These are phyloP conservation scores for Panulirus ornatus DNA, from an alignment of 1,140 invertebrate species.

Conservation along the genomic window DNA sequence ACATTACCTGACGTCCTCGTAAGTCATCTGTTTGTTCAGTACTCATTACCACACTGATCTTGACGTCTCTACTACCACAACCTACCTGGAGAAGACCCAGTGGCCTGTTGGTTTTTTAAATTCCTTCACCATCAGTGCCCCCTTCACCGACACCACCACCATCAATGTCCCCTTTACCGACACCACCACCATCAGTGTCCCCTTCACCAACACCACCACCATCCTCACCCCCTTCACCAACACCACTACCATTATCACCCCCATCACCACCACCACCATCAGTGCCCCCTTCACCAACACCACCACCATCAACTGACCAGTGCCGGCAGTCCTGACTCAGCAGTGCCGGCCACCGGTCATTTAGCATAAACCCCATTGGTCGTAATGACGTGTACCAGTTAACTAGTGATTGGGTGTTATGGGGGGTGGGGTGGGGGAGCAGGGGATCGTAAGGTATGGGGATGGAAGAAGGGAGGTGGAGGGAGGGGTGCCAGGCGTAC, in stretches of 20 bases:
- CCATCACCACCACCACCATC: background rate
- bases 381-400: constrained; percentile 65
- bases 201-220: constrained; percentile 20
- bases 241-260: constrained; percentile 5
- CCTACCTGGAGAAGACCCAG: background rate
- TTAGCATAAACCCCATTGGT: constrained; percentile 56
- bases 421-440: constrained; percentile 3
- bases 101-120: too few species aligned
- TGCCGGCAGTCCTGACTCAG: constrained; percentile 31
- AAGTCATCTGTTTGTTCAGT: too few species aligned
- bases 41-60: too few species aligned
- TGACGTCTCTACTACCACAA: background rate
- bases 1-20: too few species aligned
- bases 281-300: background rate
- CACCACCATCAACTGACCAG: background rate
- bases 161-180: background rate
- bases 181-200: background rate
- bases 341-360: constrained; percentile 21
- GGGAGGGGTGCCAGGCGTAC: background rate
- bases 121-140: background rate
- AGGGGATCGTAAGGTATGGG: background rate
- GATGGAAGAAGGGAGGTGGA: background rate
- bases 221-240: constrained; percentile 2
- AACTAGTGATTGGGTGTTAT: constrained; percentile 46
- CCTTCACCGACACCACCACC: constrained; percentile 5